Base-by-base conservation (phyloP, 2,888 invertebrate species). In the Scaptomyza cyrtandrae region DNA sequence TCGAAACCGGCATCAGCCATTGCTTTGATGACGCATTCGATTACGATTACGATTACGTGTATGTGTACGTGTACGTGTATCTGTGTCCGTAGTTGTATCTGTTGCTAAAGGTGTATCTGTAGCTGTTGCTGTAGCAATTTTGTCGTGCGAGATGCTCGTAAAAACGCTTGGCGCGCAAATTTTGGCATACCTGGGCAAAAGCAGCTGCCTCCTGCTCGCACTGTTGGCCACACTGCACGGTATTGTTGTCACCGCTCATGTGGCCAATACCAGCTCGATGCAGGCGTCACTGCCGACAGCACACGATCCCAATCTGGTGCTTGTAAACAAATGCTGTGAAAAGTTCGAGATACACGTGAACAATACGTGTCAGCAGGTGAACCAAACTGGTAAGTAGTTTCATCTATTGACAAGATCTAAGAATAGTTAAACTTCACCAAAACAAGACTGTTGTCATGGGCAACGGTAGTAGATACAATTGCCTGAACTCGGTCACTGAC, bases 271-370 rank as follows among this genome's bases (percentile, higher is more conserved):
- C 56, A 71, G 44, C 49, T 48, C 50, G n/a, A 29, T 44, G 41
- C 66, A 53, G 35, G 54, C 60, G 3, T 24, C 56, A 43, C 39
- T 50, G 59, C 59, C 57, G 16, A 24, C 24, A n/a, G 46, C 29
- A 49, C 39, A 37, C 33, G 80, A 84, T 72, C 58, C 83, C 48
- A 58, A 56, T 31, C 24, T 77, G 33, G 80, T 84, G 43, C 48
- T 93, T 83, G 94, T 97, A 75, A 96, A 95, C 89, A 97, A 97
- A 93, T 97, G 97, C 90, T 97, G 97, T 91, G 95, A 95, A 89
- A 92, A 93, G 55, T 93, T 95, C 81, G 95, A 97, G 91, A 92
- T 97, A 59, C 94, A 95, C 90, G 93, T 96, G 43, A 95, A 95
- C 87, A 93, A 93, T 60, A 92, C 93, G 68, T 97, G 97, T 90